Conservation (phyloP, 1,140 invertebrate genomes). For the Drosophila virilis region DNA sequence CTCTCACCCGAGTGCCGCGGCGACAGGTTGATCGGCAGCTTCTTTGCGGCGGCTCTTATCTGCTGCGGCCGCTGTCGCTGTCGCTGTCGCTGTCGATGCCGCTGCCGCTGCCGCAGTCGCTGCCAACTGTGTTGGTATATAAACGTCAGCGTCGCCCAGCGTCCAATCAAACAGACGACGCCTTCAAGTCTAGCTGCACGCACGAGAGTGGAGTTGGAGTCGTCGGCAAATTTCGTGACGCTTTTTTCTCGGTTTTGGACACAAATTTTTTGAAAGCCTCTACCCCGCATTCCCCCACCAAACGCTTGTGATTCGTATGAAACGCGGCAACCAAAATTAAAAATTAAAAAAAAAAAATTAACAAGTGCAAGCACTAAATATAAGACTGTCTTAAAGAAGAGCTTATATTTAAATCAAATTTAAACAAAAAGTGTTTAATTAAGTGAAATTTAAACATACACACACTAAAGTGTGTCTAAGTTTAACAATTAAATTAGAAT, state of each 20-base stretch:
- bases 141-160: conserved; percentile 65
- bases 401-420: conserved; percentile 62
- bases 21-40: conserved; percentile 46
- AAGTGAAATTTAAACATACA: conserved; percentile 24
- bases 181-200: conserved; percentile 84
- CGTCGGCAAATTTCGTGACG: conserved; percentile 72
- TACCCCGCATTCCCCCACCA: conserved; percentile 6
- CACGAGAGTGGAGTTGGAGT: conserved; percentile 84
- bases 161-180: conserved; percentile 84
- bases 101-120: conserved; percentile 9
- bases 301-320: conserved; percentile 51
- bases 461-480: conserved; percentile 17
- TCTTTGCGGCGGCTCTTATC: conserved; percentile 38
- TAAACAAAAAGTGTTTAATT: conserved; percentile 44
- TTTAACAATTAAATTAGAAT: neutral
- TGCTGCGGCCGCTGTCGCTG: conserved; percentile 14
- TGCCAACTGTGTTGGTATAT: conserved; percentile 65
- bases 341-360: conserved; percentile 31
- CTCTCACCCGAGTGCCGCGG: conserved; percentile 25
- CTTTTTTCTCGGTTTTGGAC: conserved; percentile 71
- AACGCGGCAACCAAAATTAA: conserved; percentile 24
- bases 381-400: conserved; percentile 68
- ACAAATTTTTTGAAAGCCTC: conserved; percentile 38
- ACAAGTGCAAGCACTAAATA: conserved; percentile 43
- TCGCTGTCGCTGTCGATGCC: conserved; percentile 21